Base-by-base conservation (phyloP, 2,888 invertebrate species). In the Antheraea assamensis region DNA sequence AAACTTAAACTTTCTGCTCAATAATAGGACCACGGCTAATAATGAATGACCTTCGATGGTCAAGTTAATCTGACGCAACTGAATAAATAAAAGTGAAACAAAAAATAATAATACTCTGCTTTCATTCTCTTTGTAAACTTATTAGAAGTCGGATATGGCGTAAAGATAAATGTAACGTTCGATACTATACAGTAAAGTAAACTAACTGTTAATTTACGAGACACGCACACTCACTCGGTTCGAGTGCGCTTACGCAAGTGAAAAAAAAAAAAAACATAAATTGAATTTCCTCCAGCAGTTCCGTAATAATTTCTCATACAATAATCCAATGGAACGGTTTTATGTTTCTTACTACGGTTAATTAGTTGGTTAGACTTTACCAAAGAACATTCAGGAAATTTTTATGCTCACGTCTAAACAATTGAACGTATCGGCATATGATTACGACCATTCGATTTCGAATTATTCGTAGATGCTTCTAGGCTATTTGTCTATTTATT, bases 221-320 rank as follows among this genome's bases (percentile, higher is more conserved):
- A 31, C 68, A 68, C 68, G 68, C 61, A 31, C 68, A 68, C 66
- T 30, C 58, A 52, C 31, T 68, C 15, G 30, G 30, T 68, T 68
- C 68, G 68, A 68, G 13, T 35, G 35, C 10, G 68, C 68, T 72
- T 64, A 72, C 64, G 72, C 49, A 72, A 72, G 42, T 21, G 27
- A 64, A 72, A 72, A 64, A 72, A 72, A 61, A 47, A 64, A 72
- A 72, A 64, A 72, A 72, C 72, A 58, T 27, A 47, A 61, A 64
- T 72, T 71, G 68, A 74, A 75, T 73, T 73, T 73, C 68, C 72
- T 72, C 71, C 72, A 71, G 73, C 72, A 73, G 49, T 75, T 76
- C 76, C 76, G 73, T 76, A 73, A 64, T 64, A 30, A 74, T 74
- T 73, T 74, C 74, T 75, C 74, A 73, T 61, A 68, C 66, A 72